Evolutionary conservation across 2,888 invertebrate species (phyloP).

Genomic region (Taenaris catops): DNA sequence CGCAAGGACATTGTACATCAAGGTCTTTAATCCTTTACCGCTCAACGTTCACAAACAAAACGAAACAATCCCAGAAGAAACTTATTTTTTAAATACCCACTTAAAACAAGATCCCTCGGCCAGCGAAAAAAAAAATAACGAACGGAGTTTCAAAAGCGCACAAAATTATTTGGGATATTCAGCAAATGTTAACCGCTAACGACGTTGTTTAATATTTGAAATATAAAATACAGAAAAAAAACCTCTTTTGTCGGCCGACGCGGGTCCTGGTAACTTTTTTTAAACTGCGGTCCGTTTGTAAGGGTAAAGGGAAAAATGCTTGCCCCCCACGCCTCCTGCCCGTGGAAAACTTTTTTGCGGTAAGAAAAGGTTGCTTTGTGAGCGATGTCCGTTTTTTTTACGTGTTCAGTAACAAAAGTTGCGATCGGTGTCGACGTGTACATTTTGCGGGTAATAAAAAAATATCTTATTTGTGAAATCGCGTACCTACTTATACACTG

Average conservation of each 20-base stretch:
- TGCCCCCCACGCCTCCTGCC: constrained; percentile 47
- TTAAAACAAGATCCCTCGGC: constrained; percentile 46
- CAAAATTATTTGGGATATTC: constrained; percentile 73
- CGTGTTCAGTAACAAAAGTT: constrained; percentile 17
- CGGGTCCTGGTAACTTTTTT: constrained; percentile 62
- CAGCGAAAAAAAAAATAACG: constrained; percentile 42
- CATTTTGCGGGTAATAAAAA: constrained; percentile 32
- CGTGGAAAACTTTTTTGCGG: constrained; percentile 68
- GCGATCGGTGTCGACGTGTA: constrained; percentile 37
- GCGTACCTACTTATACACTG: no score
- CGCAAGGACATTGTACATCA: constrained; percentile 17
- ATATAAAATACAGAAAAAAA: constrained; percentile 61
- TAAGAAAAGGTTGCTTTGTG: constrained; percentile 74
- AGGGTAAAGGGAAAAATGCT: constrained; percentile 65
- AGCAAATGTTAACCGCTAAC: constrained; percentile 74
- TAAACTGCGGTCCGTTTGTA: constrained; percentile 71
- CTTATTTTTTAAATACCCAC: constrained; percentile 36
- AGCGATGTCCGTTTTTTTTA: constrained; percentile 31
- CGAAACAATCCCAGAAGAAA: constrained; percentile 35
- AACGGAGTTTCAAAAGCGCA: constrained; percentile 37
- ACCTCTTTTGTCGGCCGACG: constrained; percentile 59
- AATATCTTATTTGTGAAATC: constrained; percentile 6
- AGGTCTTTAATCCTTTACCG: constrained; percentile 22
- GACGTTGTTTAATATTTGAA: constrained; percentile 71
- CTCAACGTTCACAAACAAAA: constrained; percentile 23